Evolutionary conservation across 2,797 vertebrate species (phyloP), one percentile per base, ranked within the genome.

Genomic region (Cygnus olor): DNA sequence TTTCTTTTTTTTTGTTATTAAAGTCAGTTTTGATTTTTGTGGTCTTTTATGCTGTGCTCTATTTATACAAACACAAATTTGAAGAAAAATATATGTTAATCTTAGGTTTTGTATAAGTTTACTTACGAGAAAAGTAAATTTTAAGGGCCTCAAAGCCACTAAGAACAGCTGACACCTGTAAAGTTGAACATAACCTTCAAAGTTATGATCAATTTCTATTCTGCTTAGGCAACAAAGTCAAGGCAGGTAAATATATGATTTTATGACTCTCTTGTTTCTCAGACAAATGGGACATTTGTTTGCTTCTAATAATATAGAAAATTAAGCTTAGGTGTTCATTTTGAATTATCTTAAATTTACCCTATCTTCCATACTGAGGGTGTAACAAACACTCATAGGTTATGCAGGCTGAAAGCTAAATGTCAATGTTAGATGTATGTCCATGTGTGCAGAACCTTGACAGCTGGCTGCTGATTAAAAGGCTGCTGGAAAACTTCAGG

Each of bases 401-500:
- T 94, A 44, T 72, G 69, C 44, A 60, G 73, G 54, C 82, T 90
- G 88, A 76, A 94, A 92, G 84, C 76, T 86, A 94, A 95, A 94
- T 84, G 83, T 83, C 93, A 87, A 0, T 90, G 58, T 90, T 93
- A 90, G 85, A 94, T 92, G 51, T 91, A 82, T 93, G 76, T 78
- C 80, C 11, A 2, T 56, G 44, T 73, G 69, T 93, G 81, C 90
- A 93, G 93, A 93, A 94, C 49, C 91, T 93, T 90, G 91, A 94
- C 91, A 94, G 91, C 69, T 94, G 91, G 88, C 53, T 0, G 34
- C 85, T 95, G 90, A 96, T 93, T 96, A 93, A 96, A 94, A 92
- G 65, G 86, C 88, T 93, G 81, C 90, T 94, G 88, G 88, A 94
- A 91, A 94, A 96, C 95, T 96, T 96, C 83, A 95, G 93, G 96